Conservation (phyloP, 2,113 vertebrate species). For the Tupaia tana region DNA sequence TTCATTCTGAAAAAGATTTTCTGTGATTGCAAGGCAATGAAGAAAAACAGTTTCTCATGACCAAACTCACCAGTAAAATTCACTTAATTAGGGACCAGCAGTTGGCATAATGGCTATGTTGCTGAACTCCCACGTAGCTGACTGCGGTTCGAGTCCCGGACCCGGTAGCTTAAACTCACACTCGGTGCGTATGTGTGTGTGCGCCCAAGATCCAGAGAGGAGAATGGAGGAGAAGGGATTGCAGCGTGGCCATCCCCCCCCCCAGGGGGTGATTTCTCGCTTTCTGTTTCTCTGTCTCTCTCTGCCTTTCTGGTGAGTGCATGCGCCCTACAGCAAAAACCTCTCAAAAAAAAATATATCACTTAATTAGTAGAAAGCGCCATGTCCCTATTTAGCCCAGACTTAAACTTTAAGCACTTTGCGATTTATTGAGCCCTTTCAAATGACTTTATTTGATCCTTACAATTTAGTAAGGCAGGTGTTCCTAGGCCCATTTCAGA, state of each 20-base stretch:
- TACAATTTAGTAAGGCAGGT: background rate
- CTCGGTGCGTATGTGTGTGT: no score
- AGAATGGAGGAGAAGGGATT: no score
- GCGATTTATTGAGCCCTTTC: background rate
- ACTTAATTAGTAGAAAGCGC: background rate
- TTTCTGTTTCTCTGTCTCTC: no score
- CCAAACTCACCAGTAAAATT: background rate
- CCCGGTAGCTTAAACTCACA: no score
- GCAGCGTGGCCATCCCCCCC: no score
- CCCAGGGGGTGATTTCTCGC: no score
- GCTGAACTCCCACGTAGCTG: no score
- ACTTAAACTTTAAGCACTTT: background rate
- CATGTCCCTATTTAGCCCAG: background rate
- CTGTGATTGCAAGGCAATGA: conserved; percentile 11
- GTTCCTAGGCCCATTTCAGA: background rate
- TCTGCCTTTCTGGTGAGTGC: no score
- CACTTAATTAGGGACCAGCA: background rate
- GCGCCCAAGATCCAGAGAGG: no score
- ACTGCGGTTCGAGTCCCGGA: no score
- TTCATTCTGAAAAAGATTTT: conserved; percentile 12
- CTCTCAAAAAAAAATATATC: background rate
- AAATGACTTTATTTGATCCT: background rate
- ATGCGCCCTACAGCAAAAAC: no score
- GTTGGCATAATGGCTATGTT: no score
- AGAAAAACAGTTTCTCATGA: background rate